Evolutionary conservation across 2,888 invertebrate genomes (phyloP), one percentile per base, ranked within the genome.

Genomic region (Drosophila mimetica): DNA sequence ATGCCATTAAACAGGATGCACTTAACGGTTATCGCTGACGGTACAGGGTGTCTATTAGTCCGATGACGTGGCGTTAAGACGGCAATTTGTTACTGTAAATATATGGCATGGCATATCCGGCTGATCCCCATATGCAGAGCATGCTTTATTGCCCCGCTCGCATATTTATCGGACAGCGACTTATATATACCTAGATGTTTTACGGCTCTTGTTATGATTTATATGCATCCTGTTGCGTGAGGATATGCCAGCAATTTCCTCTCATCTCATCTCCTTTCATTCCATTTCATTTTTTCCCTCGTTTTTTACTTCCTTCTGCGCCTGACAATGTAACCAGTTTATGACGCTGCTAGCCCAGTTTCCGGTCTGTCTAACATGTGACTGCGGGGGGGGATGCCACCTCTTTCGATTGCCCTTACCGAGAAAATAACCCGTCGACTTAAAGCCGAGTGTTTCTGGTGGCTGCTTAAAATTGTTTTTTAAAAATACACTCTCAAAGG

Each of bases 321-420:
- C 63, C 66, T 83, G 75, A 80, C 80, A 81, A 76, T 83, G 80
- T 81, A 79, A 83, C 80, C 75, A 71, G 80, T 79, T 81, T 81
- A 81, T 79, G 83, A 74, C 70, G 63, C 48, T 52, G 73, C 47
- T 50, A 30, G 54, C 76, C 57, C 47, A 54, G 48, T 65, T 70
- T 46, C 52, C 71, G 42, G 59, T 54, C 41, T 22, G 44, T 32
- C 52, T 50, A 44, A 44, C 69, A 37, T n/a, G 30, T 60, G 42
- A 8, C 25, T 48, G 25, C 1, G 1, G 1, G 20, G 11, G 20
- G 20, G 34, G 28, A 28, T 20, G 47, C 25, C 34, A 36, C 28
- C 20, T 14, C 4, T 60, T 39, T 32, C 42, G 13, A 57, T 37
- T 65, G 36, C 63, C 48, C 44, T 44, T 30, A 32, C 25, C 32